phyloP scores from a whole-genome alignment of 2,113 vertebrate genomes.

The Macquaria australasica region DNA sequence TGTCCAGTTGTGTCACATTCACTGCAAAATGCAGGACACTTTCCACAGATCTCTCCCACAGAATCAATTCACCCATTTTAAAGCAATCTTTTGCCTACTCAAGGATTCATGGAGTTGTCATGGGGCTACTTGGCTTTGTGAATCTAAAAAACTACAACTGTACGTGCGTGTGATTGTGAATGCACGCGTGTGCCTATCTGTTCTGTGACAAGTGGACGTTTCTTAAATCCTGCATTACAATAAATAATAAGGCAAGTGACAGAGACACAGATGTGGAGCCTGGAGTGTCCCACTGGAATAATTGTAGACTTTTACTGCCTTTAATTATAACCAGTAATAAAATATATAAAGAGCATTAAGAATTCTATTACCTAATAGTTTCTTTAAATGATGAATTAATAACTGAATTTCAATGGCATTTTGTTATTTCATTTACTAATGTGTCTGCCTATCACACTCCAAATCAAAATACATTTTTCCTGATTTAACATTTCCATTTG shows the following conservation, averaged over 20 bases:
- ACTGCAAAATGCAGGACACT: too few species aligned
- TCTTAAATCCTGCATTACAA: neutral
- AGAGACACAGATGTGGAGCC: neutral
- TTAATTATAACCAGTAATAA: neutral
- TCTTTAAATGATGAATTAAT: neutral
- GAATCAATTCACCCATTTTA: too few species aligned
- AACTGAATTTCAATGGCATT: neutral
- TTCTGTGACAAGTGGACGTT: neutral
- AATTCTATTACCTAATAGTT: neutral
- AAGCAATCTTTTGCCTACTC: too few species aligned
- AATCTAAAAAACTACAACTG: neutral
- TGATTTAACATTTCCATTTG: neutral
- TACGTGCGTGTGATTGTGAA: neutral
- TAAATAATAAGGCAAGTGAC: neutral
- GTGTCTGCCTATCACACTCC: neutral
- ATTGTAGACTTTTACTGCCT: neutral
- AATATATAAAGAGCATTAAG: neutral
- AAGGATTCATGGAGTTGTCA: neutral
- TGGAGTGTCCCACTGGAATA: neutral
- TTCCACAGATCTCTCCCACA: neutral
- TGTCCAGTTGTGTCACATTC: neutral
- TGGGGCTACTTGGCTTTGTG: neutral
- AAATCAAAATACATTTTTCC: neutral
- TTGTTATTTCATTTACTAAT: neutral
- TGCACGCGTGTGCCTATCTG: neutral